Percentiles rank a stretch among this genome's conserved stretches.
Conservation (phyloP, 2,797 vertebrate species). For the Fratercula arctica region DNA sequence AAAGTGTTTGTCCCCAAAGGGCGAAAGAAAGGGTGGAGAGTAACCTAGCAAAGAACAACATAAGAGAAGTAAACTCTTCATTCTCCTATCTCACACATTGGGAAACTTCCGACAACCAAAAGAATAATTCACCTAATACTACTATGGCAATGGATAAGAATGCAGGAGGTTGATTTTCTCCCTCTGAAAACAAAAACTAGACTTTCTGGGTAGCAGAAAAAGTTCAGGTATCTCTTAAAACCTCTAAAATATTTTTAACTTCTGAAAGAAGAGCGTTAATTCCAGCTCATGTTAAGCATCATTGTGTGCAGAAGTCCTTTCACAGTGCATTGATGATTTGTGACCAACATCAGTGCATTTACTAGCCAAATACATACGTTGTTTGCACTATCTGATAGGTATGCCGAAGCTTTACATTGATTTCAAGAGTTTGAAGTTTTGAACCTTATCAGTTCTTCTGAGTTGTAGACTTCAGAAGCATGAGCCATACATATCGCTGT, state of each 20-base stretch:
- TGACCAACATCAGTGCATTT: background rate
- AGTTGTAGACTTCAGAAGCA: background rate
- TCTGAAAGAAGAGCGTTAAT: background rate
- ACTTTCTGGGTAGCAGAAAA: constrained; percentile 9
- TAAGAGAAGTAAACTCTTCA: background rate
- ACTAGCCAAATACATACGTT: background rate
- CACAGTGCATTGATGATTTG: background rate
- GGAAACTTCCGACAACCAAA: background rate
- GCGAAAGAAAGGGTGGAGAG: background rate
- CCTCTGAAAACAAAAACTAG: background rate
- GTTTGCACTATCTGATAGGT: background rate
- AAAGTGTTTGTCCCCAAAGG: background rate
- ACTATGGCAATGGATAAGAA: background rate
- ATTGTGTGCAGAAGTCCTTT: background rate
- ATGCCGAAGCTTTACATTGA: background rate
- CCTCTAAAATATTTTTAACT: background rate
- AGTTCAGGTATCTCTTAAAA: background rate
- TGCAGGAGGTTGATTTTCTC: background rate
- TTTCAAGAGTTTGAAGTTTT: background rate
- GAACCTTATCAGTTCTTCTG: background rate
- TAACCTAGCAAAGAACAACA: background rate
- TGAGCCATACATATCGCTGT: accelerated
- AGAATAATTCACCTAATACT: background rate
- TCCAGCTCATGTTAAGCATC: background rate
- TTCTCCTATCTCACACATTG: background rate